These are phyloP conservation scores for Pogonophryne albipinna DNA, from an alignment of 2,797 vertebrate genomes.

Conservation along the genomic window DNA sequence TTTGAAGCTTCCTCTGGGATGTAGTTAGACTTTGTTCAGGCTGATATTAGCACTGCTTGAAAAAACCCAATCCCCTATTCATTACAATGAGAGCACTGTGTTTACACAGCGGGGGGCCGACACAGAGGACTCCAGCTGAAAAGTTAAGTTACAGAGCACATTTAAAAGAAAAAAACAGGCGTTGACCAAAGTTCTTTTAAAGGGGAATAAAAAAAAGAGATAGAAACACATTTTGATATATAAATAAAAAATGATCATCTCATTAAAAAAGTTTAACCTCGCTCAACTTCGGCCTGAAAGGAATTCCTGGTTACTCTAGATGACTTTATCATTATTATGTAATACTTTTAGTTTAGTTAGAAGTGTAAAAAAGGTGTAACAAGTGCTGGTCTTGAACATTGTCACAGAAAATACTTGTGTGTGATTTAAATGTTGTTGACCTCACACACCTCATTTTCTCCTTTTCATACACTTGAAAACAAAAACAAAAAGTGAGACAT, in stretches of 20 bases:
- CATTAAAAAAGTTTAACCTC: neutral
- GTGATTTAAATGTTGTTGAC: slow-evolving; percentile 18
- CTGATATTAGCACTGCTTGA: slow-evolving; percentile 10
- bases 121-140: neutral
- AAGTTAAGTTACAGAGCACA: neutral
- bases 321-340: neutral
- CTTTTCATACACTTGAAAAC: neutral
- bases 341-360: neutral
- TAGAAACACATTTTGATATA: neutral
- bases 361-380: neutral
- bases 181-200: neutral
- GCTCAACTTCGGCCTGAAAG: neutral
- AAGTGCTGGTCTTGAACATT: neutral
- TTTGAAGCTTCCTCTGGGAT: neutral
- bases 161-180: slow-evolving; percentile 5
- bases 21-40: neutral
- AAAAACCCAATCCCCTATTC: slow-evolving; percentile 1
- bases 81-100: slow-evolving; percentile 4
- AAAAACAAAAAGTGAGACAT: neutral
- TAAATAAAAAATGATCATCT: neutral
- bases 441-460: slow-evolving; percentile 15
- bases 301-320: too few species aligned
- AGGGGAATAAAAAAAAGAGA: neutral
- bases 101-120: neutral
- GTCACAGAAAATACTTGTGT: neutral